phyloP scores from a whole-genome alignment of 35 echinoderm and acorn worm genomes.

The Holothuria glaberrima region DNA sequence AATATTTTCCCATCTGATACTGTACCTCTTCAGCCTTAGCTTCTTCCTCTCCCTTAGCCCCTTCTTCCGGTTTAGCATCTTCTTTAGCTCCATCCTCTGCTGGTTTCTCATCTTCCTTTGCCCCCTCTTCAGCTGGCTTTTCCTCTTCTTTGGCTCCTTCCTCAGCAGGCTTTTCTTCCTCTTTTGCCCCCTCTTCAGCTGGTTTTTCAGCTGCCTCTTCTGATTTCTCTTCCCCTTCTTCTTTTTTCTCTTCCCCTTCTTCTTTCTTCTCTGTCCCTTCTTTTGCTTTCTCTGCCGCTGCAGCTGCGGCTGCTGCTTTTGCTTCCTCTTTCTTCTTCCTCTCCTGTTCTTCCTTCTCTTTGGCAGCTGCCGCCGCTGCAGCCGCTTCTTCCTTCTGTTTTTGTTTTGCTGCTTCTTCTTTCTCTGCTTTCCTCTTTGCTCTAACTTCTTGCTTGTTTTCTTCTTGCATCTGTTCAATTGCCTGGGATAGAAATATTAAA shows the following conservation, averaged over 20 bases:
- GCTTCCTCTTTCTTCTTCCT: slow-evolving; percentile 43
- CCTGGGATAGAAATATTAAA: not conserved
- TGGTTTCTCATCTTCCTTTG: not conserved
- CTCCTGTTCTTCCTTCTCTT: slow-evolving; percentile 12
- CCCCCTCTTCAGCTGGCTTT: not conserved
- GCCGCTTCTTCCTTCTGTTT: slow-evolving; percentile 33
- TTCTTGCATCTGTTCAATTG: slow-evolving; percentile 46
- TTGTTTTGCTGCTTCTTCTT: slow-evolving; percentile 13
- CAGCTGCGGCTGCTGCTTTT: not conserved
- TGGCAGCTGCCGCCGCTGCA: not conserved
- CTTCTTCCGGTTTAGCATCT: not conserved
- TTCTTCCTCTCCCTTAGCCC: not conserved
- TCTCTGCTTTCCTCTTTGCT: slow-evolving; percentile 52
- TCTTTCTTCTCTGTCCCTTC: not conserved
- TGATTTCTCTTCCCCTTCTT: slow-evolving; percentile 22
- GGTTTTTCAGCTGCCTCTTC: slow-evolving; percentile 1
- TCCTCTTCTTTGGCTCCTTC: not conserved
- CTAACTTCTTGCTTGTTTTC: slow-evolving; percentile 44
- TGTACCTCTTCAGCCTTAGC: not conserved
- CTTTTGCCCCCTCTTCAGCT: slow-evolving; percentile 4
- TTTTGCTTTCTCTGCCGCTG: not conserved
- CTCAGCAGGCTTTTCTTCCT: slow-evolving; percentile 22
- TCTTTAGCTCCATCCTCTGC: not conserved
- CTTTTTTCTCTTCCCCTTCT: slow-evolving; percentile 11
- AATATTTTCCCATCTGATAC: no score